phyloP scores from a whole-genome alignment of 2,888 invertebrate genomes.

The Polyommatus iphigenia region DNA sequence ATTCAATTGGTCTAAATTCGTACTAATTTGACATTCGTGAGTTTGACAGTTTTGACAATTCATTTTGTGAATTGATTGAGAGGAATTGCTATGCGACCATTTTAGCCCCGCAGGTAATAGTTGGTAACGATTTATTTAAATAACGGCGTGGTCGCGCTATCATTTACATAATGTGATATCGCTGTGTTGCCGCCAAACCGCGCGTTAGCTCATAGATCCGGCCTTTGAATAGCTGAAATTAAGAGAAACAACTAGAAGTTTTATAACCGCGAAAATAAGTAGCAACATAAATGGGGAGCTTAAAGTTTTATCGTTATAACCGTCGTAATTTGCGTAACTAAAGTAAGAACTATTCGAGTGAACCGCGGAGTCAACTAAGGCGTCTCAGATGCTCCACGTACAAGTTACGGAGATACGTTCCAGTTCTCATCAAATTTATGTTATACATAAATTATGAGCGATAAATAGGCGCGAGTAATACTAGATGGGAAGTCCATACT shows the following conservation, averaged over 20 bases:
- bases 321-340: conserved; percentile 1
- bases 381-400: neutral
- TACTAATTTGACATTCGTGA: too few species aligned
- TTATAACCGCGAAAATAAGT: neutral
- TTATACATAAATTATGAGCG: conserved; percentile 77
- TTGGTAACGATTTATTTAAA: too few species aligned
- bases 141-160: too few species aligned
- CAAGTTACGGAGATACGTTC: neutral
- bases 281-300: neutral
- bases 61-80: too few species aligned
- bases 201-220: too few species aligned
- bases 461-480: conserved; percentile 39
- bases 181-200: too few species aligned
- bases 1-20: too few species aligned
- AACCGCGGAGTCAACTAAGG: conserved; percentile 34
- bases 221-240: neutral
- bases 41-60: too few species aligned
- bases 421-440: conserved; percentile 67
- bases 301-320: conserved; percentile 1
- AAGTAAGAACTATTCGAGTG: conserved; percentile 7
- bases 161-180: too few species aligned
- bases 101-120: too few species aligned
- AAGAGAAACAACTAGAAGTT: neutral
- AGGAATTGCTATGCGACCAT: too few species aligned
- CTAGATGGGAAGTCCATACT: neutral